These are phyloP conservation scores for Parus major DNA, from an alignment of 2,113 vertebrate species.

Conservation along the genomic window DNA sequence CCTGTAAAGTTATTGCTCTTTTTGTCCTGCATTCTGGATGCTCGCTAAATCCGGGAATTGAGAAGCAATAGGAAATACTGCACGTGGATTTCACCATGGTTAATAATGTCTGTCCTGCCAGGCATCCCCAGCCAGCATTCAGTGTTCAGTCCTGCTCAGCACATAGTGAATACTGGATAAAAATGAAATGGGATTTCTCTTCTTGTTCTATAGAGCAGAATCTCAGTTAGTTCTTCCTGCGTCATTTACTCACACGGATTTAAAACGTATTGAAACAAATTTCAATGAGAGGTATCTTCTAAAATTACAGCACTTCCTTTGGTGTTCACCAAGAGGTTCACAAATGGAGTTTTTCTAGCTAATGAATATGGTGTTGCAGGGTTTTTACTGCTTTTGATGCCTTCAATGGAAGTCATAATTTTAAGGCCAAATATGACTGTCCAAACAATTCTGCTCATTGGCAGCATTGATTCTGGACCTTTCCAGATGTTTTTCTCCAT, in stretches of 20 bases:
- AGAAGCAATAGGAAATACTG: background rate
- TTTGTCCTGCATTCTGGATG: background rate
- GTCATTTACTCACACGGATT: background rate
- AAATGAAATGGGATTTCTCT: background rate
- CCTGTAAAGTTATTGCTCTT: background rate
- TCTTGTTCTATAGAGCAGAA: background rate
- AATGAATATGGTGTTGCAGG: background rate
- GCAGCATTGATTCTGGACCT: background rate
- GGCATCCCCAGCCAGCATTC: background rate
- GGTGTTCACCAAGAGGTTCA: background rate
- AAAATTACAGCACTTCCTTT: background rate
- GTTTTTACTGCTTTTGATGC: background rate
- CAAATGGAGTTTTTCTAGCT: background rate
- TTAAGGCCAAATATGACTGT: background rate
- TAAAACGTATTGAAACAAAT: background rate
- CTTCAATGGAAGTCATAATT: background rate
- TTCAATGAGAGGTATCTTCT: background rate
- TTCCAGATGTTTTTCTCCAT: background rate
- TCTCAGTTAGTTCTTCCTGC: background rate
- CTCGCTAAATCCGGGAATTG: background rate
- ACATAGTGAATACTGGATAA: background rate
- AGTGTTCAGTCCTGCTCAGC: background rate
- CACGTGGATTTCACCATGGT: background rate
- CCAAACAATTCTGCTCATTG: background rate
- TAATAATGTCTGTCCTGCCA: background rate